Evolutionary conservation across 2,888 invertebrate species (phyloP).

Genomic region (Bembecia ichneumoniformis): DNA sequence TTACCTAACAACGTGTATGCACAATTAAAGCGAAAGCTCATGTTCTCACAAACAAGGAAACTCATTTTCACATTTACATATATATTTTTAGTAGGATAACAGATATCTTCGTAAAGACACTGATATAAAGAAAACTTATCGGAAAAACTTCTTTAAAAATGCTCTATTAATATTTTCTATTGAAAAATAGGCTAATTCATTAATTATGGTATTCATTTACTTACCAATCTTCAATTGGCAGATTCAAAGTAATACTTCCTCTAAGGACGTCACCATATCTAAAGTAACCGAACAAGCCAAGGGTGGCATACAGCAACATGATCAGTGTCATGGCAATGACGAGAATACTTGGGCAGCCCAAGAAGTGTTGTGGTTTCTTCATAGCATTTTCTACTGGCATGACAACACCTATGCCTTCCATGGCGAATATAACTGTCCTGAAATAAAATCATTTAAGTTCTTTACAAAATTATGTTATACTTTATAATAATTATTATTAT

Average conservation of each 20-base stretch:
- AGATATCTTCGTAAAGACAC: no score
- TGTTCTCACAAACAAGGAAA: no score
- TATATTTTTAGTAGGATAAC: background rate
- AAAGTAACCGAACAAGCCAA: constrained; percentile 92
- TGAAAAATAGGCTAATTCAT: no score
- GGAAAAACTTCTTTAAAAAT: background rate
- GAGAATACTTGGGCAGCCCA: constrained; percentile 87
- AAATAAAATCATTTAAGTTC: constrained; percentile 2
- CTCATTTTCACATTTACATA: no score
- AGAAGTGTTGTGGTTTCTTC: constrained; percentile 84
- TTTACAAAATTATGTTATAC: no score
- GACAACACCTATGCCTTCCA: constrained; percentile 95
- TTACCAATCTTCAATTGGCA: constrained; percentile 79
- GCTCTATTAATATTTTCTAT: background rate
- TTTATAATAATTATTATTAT: no score
- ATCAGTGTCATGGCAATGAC: constrained; percentile 89
- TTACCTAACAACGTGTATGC: no score
- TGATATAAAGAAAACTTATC: no score
- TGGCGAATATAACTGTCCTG: constrained; percentile 95
- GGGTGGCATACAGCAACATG: constrained; percentile 79
- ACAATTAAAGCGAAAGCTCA: no score
- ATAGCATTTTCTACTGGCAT: constrained; percentile 95
- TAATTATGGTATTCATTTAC: constrained; percentile 22
- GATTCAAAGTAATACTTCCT: constrained; percentile 87
- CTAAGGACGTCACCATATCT: constrained; percentile 81